phyloP scores from a whole-genome alignment of 2,888 invertebrate species.

The Crepidodera aurea region DNA sequence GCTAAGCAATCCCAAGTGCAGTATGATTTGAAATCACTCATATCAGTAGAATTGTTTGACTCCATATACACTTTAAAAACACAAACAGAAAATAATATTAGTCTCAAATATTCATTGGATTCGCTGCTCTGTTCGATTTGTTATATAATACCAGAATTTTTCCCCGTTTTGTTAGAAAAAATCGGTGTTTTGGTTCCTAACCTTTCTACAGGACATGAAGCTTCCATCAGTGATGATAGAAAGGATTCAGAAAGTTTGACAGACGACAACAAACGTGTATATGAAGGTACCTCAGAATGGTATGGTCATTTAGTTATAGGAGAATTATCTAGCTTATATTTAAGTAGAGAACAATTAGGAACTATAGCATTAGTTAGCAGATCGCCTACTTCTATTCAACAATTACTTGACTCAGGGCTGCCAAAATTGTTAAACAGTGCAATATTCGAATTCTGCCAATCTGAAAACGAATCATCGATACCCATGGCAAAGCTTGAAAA shows the following conservation, averaged over 20 bases:
- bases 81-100: constrained; percentile 72
- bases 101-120: constrained; percentile 85
- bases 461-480: constrained; percentile 49
- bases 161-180: constrained; percentile 75
- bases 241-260: constrained; percentile 69
- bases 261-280: constrained; percentile 71
- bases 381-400: constrained; percentile 79
- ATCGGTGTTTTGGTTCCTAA: constrained; percentile 71
- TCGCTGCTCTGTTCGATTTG: constrained; percentile 86
- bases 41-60: constrained; percentile 80
- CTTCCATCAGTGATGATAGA: constrained; percentile 69
- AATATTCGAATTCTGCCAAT: constrained; percentile 64
- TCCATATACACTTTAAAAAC: constrained; percentile 80
- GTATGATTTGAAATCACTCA: constrained; percentile 71
- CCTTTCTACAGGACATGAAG: constrained; percentile 62
- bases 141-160: constrained; percentile 81
- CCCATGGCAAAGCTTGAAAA: constrained; percentile 68
- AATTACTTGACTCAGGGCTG: constrained; percentile 79
- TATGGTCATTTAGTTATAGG: constrained; percentile 67
- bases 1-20: constrained; percentile 70
- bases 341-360: constrained; percentile 73
- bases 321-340: constrained; percentile 65
- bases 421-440: constrained; percentile 71
- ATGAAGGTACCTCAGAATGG: constrained; percentile 65
- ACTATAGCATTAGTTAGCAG: constrained; percentile 83